Conservation (phyloP, 1,140 invertebrate species). For the Hypothenemus hampei region DNA sequence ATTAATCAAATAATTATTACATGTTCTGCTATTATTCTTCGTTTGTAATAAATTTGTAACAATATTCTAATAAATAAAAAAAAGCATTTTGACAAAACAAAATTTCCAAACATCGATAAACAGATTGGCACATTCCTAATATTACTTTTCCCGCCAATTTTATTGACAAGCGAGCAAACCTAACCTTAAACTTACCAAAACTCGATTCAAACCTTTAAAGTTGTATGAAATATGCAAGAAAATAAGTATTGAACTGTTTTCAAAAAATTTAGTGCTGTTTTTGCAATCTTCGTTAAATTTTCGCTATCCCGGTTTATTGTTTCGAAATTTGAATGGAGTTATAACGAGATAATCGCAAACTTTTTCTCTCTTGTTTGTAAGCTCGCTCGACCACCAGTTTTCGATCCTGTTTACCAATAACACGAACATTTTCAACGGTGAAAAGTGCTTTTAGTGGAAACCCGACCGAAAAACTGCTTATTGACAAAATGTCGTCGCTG, state of each 20-base stretch:
- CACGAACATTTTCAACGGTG: conserved; percentile 4
- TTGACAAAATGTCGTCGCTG: conserved; percentile 49
- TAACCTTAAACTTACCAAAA: background rate
- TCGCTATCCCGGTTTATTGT: conserved; percentile 5
- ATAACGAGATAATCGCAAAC: conserved; percentile 34
- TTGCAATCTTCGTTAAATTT: conserved; percentile 11
- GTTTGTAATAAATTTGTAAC: too few relatives aligned
- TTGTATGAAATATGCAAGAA: background rate
- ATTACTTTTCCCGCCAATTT: background rate
- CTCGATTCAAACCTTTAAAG: too few relatives aligned
- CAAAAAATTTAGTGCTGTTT: conserved; percentile 11
- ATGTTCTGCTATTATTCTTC: too few relatives aligned
- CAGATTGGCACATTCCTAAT: too few relatives aligned
- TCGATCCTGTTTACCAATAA: conserved; percentile 19
- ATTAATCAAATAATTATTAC: too few relatives aligned
- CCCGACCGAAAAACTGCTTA: conserved; percentile 6
- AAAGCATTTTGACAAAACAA: too few relatives aligned
- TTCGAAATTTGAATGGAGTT: conserved; percentile 10
- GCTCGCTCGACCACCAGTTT: conserved; percentile 5
- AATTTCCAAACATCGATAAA: too few relatives aligned
- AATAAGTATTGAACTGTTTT: background rate
- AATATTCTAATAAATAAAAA: too few relatives aligned
- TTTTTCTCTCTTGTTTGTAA: conserved; percentile 11
- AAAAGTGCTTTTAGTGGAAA: conserved; percentile 21
- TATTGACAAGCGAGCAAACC: background rate